Base-by-base conservation (phyloP, 92 coral and sea anemone species). In the Ricordea florida region DNA sequence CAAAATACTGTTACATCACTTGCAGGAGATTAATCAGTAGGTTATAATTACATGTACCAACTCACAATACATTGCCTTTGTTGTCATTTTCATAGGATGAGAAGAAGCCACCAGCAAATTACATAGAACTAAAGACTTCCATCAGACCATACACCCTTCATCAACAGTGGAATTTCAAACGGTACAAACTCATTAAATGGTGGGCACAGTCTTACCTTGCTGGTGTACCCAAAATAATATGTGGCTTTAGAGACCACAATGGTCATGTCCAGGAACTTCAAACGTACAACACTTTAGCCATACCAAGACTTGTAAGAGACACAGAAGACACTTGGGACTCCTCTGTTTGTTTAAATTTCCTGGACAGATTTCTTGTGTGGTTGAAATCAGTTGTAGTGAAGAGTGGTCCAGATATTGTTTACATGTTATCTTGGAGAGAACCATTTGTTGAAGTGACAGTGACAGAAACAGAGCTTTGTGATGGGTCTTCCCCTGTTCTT, bases 141-240 rank as follows among this genome's bases (percentile, higher is more conserved):
- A 68, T 66, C 20, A 84, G 78, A 34, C 92, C 93, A 17, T 91
- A 94, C 64, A 89, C 72, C 22, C 88, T 81, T 42, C 79, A 93
- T 22, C 93, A 88, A 51, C 87, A 75, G 44, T 79, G 92, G 89
- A 87, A 85, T 28, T 92, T 94, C 80, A 87, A 85, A 62, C 80
- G 98, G 47, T 92, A 88, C 93, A 94, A 94, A 74, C 81, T 94
- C 9, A 79, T 94, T 31, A 94, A 94, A 62, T 94, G 97, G 96
- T 94, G 98, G 98, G 93, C 98, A 17, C 98, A 94, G 83, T 94
- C 98, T 0, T 94, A 78, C 66, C 83, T 94, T 24, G 98, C 97
- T 5, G 98, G 98, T 10, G 76, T 94, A 1, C 98, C 97, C 26
- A 94, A 94, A 79, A 84, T 94, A 49, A 84, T 94, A 28, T 85